A percentile compares a stretch with the other conserved stretches of the same genome.
Conservation (phyloP, 2,797 vertebrate genomes). For the Alosa sapidissima region DNA sequence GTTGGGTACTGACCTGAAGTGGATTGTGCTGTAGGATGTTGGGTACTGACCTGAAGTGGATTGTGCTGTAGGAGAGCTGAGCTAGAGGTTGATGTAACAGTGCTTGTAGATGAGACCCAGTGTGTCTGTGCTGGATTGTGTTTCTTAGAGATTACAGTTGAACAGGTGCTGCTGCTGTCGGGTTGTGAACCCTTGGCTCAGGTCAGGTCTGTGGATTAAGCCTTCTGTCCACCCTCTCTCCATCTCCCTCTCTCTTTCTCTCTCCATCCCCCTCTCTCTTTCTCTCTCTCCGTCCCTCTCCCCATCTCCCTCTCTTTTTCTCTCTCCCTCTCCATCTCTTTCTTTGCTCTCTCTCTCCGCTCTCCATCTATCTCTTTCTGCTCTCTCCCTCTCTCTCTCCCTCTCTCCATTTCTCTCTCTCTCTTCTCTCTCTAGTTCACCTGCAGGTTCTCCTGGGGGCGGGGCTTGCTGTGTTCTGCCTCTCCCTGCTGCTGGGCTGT, state of each 20-base stretch:
- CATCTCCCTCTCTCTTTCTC: neutral
- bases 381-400: neutral
- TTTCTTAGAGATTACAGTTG: no score
- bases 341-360: neutral
- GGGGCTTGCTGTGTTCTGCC: slow-evolving; percentile 73
- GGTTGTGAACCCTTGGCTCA: neutral
- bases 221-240: neutral
- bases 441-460: slow-evolving; percentile 77
- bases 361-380: neutral
- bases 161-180: no score
- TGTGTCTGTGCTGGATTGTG: no score
- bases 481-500: slow-evolving; percentile 75
- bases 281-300: no score
- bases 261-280: neutral
- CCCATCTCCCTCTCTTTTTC: no score
- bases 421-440: slow-evolving; percentile 67
- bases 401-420: neutral
- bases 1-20: no score
- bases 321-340: neutral
- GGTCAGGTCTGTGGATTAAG: neutral
- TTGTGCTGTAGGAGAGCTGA: no score
- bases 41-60: no score
- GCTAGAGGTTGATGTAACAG: no score
- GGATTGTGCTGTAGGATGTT: no score
- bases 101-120: no score